A percentile compares a stretch with the other conserved stretches of the same genome.
phyloP scores from a whole-genome alignment of 2,888 invertebrate genomes.

The Scaptomyza cyrtandrae region DNA sequence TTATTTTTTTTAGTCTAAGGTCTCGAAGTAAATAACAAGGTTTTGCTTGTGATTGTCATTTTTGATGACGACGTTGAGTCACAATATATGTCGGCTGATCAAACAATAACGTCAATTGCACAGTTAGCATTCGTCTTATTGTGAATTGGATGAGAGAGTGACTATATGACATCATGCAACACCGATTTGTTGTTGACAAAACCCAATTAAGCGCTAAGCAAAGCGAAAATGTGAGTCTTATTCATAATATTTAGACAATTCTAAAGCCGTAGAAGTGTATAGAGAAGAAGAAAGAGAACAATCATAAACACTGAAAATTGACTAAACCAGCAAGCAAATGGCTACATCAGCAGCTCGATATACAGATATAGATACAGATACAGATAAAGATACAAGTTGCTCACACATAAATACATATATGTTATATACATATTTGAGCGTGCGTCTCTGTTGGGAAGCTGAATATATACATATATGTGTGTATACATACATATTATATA shows the following conservation, averaged over 20 bases:
- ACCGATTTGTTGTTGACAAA: neutral
- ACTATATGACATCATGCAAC: constrained; percentile 25
- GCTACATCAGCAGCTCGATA: constrained; percentile 27
- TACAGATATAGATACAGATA: constrained; percentile 22
- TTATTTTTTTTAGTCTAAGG: constrained; percentile 19
- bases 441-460: constrained; percentile 51
- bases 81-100: constrained; percentile 21
- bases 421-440: neutral
- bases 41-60: constrained; percentile 1
- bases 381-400: constrained; percentile 3
- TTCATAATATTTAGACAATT: constrained; percentile 13
- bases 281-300: constrained; percentile 11
- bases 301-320: constrained; percentile 34
- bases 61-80: constrained; percentile 34
- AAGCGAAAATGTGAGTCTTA: neutral
- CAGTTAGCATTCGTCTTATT: constrained; percentile 6
- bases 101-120: constrained; percentile 10
- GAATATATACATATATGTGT: constrained; percentile 22
- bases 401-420: neutral
- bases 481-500: constrained; percentile 22
- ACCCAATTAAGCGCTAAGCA: constrained; percentile 10
- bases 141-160: neutral
- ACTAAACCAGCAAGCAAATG: constrained; percentile 28
- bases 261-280: constrained; percentile 3
- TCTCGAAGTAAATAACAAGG: constrained; percentile 12